phyloP scores from a whole-genome alignment of 1,140 invertebrate species.

The Aphaenogaster rudis region DNA sequence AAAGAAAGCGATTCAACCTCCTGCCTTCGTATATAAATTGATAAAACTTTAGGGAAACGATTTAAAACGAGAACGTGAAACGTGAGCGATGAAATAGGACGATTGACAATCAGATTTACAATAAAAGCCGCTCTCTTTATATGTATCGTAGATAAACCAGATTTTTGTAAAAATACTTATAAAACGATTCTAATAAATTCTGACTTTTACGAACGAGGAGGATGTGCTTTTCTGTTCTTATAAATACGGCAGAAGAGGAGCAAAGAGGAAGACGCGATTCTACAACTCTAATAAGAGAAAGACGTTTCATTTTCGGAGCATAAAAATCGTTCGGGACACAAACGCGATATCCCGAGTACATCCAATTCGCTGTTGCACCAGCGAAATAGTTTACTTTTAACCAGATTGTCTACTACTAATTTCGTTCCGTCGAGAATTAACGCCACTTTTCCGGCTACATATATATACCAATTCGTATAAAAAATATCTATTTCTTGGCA shows the following conservation, averaged over 20 bases:
- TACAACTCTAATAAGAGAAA: slow-evolving; percentile 33
- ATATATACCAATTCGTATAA: slow-evolving; percentile 72
- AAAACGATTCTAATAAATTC: slow-evolving; percentile 7
- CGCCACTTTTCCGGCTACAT: slow-evolving; percentile 9
- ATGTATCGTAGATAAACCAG: not conserved
- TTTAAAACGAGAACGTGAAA: not conserved
- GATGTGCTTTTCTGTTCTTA: not conserved
- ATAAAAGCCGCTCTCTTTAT: not conserved
- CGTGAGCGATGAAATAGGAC: not conserved
- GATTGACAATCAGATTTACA: not conserved
- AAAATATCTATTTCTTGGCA: slow-evolving; percentile 75
- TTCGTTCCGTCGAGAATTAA: slow-evolving; percentile 41
- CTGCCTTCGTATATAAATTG: not conserved
- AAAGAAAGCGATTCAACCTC: not conserved
- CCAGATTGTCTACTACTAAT: slow-evolving; percentile 49
- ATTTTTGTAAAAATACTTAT: slow-evolving; percentile 13
- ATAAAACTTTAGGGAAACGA: not conserved
- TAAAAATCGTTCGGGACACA: slow-evolving; percentile 22
- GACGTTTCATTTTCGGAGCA: slow-evolving; percentile 52
- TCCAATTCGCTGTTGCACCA: slow-evolving; percentile 31
- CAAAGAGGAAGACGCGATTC: slow-evolving; percentile 42
- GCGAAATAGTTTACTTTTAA: slow-evolving; percentile 40
- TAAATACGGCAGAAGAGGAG: not conserved
- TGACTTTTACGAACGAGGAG: not conserved
- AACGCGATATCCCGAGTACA: slow-evolving; percentile 15